These are phyloP conservation scores for Ispidina picta DNA, from an alignment of 2,797 vertebrate genomes.

Conservation along the genomic window DNA sequence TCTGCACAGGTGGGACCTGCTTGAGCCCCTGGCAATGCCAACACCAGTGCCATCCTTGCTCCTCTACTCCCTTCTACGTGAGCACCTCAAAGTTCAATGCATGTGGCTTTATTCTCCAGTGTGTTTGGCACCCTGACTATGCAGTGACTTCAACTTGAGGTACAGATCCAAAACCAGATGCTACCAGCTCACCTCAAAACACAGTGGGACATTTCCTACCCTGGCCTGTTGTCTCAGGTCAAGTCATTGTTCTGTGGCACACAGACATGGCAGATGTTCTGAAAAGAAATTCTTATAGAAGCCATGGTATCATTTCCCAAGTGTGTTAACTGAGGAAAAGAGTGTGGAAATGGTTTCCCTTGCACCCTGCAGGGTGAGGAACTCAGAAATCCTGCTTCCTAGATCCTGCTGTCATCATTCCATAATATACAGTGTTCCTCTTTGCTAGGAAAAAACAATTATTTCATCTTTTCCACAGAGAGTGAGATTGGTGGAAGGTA, in stretches of 20 bases:
- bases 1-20: neutral
- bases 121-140: neutral
- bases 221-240: neutral
- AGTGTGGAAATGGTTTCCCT: neutral
- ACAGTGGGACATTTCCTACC: neutral
- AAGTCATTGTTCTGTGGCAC: neutral
- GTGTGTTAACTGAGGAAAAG: neutral
- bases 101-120: neutral
- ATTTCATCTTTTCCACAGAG: neutral
- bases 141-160: neutral
- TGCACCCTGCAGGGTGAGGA: neutral
- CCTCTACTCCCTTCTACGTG: neutral
- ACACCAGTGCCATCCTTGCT: neutral
- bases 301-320: neutral
- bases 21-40: neutral
- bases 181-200: neutral
- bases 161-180: neutral
- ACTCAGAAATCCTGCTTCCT: conserved; percentile 11
- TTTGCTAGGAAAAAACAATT: neutral
- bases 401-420: neutral
- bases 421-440: neutral
- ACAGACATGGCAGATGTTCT: neutral
- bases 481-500: neutral
- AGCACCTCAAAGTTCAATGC: neutral
- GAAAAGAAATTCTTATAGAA: neutral